A percentile compares a stretch with the other conserved stretches of the same genome.
These are phyloP conservation scores for Acronicta psi DNA, from an alignment of 2,888 invertebrate species.

Conservation along the genomic window DNA sequence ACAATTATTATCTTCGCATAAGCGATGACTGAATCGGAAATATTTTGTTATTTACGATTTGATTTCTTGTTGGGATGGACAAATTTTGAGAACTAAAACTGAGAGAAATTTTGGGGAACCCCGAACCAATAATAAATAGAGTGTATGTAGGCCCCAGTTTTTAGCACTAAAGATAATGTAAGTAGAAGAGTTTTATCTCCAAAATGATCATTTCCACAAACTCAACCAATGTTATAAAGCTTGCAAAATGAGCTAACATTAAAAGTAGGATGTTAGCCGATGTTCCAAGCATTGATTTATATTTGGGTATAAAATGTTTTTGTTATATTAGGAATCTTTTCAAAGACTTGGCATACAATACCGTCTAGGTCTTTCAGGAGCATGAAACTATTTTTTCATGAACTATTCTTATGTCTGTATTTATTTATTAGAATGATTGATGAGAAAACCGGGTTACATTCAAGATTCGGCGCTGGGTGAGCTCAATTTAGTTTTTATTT, in stretches of 20 bases:
- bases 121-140: too few relatives aligned
- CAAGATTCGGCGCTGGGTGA: conserved; percentile 9
- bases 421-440: conserved; percentile 46
- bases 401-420: conserved; percentile 22
- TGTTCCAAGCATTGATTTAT: conserved; percentile 13
- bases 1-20: too few relatives aligned
- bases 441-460: conserved; percentile 24
- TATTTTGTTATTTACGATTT: too few relatives aligned
- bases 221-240: conserved; percentile 25
- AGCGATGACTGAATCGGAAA: too few relatives aligned
- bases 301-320: conserved; percentile 7
- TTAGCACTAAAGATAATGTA: background rate
- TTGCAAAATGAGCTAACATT: too few relatives aligned
- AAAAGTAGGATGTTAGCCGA: too few relatives aligned
- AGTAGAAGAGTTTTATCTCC: background rate
- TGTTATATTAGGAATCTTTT: conserved; percentile 21
- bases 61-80: too few relatives aligned
- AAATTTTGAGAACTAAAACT: too few relatives aligned
- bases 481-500: conserved; percentile 20
- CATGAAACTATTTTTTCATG: conserved; percentile 17
- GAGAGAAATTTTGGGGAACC: too few relatives aligned
- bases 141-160: too few relatives aligned
- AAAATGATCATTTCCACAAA: conserved; percentile 14
- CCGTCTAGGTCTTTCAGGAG: conserved; percentile 16
- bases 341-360: conserved; percentile 23